phyloP scores from a whole-genome alignment of 2,113 vertebrate species.

The Gambusia affinis region DNA sequence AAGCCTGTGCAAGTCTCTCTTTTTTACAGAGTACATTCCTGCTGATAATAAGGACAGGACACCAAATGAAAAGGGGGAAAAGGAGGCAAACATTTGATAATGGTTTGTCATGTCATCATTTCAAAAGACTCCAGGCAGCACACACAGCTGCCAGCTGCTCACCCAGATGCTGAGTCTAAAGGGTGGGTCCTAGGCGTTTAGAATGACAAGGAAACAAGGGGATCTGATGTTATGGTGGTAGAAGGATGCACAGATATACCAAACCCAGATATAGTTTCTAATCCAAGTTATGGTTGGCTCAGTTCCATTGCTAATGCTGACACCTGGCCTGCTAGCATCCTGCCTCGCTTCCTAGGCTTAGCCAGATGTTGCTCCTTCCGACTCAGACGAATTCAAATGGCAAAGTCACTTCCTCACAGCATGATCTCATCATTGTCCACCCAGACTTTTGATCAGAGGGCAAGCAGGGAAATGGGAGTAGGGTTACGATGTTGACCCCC shows the following conservation, averaged over 20 bases:
- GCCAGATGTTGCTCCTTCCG: constrained; percentile 65
- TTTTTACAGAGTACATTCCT: constrained; percentile 52
- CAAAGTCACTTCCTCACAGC: constrained; percentile 62
- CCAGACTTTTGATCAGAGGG: constrained; percentile 40
- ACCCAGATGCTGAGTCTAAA: constrained; percentile 48
- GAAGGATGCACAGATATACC: constrained; percentile 31
- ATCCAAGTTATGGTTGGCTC: constrained; percentile 26
- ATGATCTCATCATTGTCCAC: constrained; percentile 63
- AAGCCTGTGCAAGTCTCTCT: constrained; percentile 57
- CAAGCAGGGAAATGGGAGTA: background rate
- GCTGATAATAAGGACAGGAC: constrained; percentile 44
- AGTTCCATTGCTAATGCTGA: constrained; percentile 57
- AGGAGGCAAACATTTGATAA: constrained; percentile 58
- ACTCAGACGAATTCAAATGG: constrained; percentile 42
- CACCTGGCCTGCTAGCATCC: constrained; percentile 70
- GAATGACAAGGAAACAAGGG: constrained; percentile 58
- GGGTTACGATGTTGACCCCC: constrained; percentile 28
- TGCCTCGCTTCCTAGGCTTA: constrained; percentile 54
- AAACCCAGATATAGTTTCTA: constrained; percentile 13
- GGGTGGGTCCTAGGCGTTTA: constrained; percentile 44
- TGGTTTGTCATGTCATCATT: constrained; percentile 44
- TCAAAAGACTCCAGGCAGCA: constrained; percentile 28
- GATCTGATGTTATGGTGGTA: constrained; percentile 49
- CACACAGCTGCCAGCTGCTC: constrained; percentile 58
- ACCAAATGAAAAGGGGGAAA: constrained; percentile 46